phyloP scores from a whole-genome alignment of 2,113 vertebrate genomes.

The Colossoma macropomum region DNA sequence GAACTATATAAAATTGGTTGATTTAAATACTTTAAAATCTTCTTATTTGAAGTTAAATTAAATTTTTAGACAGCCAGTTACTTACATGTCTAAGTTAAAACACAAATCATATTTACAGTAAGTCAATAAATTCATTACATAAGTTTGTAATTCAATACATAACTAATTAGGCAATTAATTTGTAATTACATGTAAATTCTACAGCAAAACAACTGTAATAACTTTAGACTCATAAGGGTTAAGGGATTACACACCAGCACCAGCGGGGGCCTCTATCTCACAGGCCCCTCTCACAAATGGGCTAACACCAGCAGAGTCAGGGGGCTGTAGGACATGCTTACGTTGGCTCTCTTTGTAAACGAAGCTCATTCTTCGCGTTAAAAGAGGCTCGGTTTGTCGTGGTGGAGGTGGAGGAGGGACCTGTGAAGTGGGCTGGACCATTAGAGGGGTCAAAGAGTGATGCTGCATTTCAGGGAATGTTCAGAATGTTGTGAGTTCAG shows the following conservation, averaged over 20 bases:
- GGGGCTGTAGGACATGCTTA: constrained; percentile 71
- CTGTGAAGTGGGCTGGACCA: constrained; percentile 65
- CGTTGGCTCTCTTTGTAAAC: constrained; percentile 83
- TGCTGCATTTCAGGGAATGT: not conserved
- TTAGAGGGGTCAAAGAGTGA: constrained; percentile 57
- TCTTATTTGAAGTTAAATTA: no score
- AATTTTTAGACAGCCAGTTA: no score
- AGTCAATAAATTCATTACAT: no score
- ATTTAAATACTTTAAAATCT: no score
- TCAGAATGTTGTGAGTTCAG: constrained; percentile 26
- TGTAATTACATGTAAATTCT: no score
- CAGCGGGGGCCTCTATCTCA: constrained; percentile 24
- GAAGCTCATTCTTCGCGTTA: constrained; percentile 71
- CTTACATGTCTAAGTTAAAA: no score
- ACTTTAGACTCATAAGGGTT: constrained; percentile 13
- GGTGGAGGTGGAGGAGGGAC: constrained; percentile 76
- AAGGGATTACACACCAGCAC: constrained; percentile 15
- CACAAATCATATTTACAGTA: no score
- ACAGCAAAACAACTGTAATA: not conserved
- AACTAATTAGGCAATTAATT: no score
- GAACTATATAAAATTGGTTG: no score
- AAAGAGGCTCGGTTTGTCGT: constrained; percentile 74
- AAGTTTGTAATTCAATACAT: no score
- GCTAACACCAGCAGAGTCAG: not conserved
- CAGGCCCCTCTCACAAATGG: constrained; percentile 24